A percentile compares a stretch with the other conserved stretches of the same genome.
phyloP scores from a whole-genome alignment of 2,888 invertebrate genomes.

The Lucinisca nassula region DNA sequence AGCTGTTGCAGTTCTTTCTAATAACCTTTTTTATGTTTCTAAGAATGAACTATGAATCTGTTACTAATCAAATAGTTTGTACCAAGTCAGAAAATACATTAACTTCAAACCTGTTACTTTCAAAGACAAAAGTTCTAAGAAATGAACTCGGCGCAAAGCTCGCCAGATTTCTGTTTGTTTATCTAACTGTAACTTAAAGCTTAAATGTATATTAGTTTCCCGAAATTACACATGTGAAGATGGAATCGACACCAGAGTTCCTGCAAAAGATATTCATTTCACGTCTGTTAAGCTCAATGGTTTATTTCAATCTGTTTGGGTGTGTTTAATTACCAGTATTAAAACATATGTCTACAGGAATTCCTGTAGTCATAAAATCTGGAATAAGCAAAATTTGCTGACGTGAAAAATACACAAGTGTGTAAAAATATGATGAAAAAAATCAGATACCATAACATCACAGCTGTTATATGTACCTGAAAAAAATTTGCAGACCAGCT shows the following conservation, averaged over 20 bases:
- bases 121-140: neutral
- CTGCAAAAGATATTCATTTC: neutral
- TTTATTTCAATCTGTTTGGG: slow-evolving; percentile 1
- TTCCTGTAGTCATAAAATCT: neutral
- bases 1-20: too few relatives aligned
- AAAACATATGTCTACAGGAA: neutral
- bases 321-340: slow-evolving; percentile 2
- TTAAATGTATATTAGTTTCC: neutral
- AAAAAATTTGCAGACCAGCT: neutral
- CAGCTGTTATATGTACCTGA: neutral
- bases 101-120: neutral
- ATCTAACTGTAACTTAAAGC: slow-evolving; percentile 33
- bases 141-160: slow-evolving; percentile 13
- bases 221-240: neutral
- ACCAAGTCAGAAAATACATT: neutral
- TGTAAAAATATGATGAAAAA: neutral
- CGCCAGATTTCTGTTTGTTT: slow-evolving; percentile 30
- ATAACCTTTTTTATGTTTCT: too few relatives aligned
- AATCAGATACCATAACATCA: neutral
- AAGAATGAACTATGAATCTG: too few relatives aligned
- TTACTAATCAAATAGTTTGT: neutral
- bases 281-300: neutral
- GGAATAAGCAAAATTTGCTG: neutral
- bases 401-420: neutral
- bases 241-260: neutral